These are phyloP conservation scores for Acronicta alni DNA, from an alignment of 2,888 invertebrate species.

Conservation along the genomic window DNA sequence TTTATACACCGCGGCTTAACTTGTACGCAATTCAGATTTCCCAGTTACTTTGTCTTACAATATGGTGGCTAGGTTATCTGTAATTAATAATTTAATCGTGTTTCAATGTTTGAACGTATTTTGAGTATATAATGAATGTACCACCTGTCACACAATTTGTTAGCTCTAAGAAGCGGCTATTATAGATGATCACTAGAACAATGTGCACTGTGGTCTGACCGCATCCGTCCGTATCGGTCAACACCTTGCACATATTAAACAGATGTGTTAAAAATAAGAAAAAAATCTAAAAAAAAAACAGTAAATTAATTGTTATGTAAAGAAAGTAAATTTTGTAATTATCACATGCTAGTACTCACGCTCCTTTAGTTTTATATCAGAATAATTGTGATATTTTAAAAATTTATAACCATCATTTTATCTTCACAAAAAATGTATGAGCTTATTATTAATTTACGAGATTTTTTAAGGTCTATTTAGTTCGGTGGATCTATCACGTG, in stretches of 20 bases:
- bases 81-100: not conserved
- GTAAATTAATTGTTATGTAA: constrained; percentile 37
- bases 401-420: constrained; percentile 23
- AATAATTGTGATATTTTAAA: too few species aligned
- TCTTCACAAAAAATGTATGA: constrained; percentile 50
- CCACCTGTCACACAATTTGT: not conserved
- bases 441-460: constrained; percentile 61
- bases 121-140: not conserved
- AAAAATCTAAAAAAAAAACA: constrained; percentile 22
- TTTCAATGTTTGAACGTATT: constrained; percentile 5
- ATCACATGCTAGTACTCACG: constrained; percentile 36
- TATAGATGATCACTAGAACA: not conserved
- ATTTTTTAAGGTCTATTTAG: constrained; percentile 13
- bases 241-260: constrained; percentile 3
- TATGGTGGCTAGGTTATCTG: not conserved
- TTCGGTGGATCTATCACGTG: not conserved
- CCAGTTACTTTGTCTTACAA: too few species aligned
- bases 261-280: constrained; percentile 11
- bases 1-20: too few species aligned
- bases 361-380: constrained; percentile 30
- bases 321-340: constrained; percentile 32
- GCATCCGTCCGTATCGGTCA: not conserved
- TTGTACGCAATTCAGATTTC: not conserved
- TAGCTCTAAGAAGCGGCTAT: constrained; percentile 6
- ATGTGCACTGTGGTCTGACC: not conserved